Evolutionary conservation across 1,140 invertebrate species (phyloP).

Genomic region (Zaprionus davidi): DNA sequence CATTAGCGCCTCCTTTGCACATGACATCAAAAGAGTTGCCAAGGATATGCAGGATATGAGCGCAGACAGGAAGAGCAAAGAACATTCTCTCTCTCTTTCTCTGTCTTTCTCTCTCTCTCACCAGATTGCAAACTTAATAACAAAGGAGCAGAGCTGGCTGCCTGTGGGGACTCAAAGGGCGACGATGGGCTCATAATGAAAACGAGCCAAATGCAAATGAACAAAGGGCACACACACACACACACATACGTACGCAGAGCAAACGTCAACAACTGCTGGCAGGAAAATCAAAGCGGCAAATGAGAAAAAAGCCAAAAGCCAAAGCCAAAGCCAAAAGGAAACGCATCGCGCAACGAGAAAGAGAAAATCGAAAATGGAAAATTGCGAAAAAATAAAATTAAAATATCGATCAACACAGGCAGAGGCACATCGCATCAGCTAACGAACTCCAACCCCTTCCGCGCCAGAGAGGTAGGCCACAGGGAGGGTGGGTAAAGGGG

Average conservation of each 20-base stretch:
- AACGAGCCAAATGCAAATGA: slow-evolving; percentile 77
- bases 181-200: slow-evolving; percentile 67
- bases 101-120: background rate
- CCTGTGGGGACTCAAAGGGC: slow-evolving; percentile 14
- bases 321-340: slow-evolving; percentile 64
- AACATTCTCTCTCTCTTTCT: background rate
- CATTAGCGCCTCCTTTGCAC: slow-evolving; percentile 40
- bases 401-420: slow-evolving; percentile 74
- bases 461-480: background rate
- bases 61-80: slow-evolving; percentile 39
- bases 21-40: slow-evolving; percentile 66
- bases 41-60: slow-evolving; percentile 42
- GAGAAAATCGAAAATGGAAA: slow-evolving; percentile 42
- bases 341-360: slow-evolving; percentile 45
- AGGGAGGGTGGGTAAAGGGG: background rate
- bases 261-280: slow-evolving; percentile 61
- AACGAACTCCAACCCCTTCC: slow-evolving; percentile 78
- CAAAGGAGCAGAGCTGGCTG: slow-evolving; percentile 27
- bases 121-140: slow-evolving; percentile 70
- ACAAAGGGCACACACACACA: slow-evolving; percentile 58
- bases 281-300: slow-evolving; percentile 76
- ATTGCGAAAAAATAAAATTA: slow-evolving; percentile 76
- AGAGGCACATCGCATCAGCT: slow-evolving; percentile 36
- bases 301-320: slow-evolving; percentile 56
- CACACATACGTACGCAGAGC: background rate